Evolutionary conservation across 2,797 vertebrate genomes (phyloP).

Genomic region (Furcifer pardalis): DNA sequence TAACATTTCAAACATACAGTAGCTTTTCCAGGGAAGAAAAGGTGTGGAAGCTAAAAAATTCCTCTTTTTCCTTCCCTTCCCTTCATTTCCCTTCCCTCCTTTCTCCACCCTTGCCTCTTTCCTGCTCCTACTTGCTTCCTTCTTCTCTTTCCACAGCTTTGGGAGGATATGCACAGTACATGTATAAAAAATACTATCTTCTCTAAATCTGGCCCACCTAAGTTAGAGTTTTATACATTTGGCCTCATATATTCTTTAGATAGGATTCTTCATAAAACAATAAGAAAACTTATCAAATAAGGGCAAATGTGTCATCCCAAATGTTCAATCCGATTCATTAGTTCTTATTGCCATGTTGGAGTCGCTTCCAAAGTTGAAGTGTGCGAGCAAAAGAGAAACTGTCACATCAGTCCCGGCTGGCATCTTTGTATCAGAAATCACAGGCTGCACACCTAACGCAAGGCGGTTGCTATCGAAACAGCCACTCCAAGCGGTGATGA

Average conservation of each 20-base stretch:
- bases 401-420: not conserved
- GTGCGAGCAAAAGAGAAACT: not conserved
- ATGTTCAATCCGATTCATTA: not conserved
- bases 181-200: not conserved
- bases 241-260: not conserved
- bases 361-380: not conserved
- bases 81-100: not conserved
- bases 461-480: slow-evolving; percentile 76
- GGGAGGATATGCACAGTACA: not conserved
- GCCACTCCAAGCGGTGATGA: slow-evolving; percentile 80
- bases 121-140: slow-evolving; percentile 18
- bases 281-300: slow-evolving; percentile 1
- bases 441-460: slow-evolving; percentile 57
- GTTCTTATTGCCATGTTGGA: slow-evolving; percentile 7
- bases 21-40: not conserved
- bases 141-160: not conserved
- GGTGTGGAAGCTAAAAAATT: not conserved
- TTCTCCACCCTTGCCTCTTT: slow-evolving; percentile 14
- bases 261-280: slow-evolving; percentile 27
- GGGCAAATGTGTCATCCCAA: not conserved
- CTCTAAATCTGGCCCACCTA: slow-evolving; percentile 29
- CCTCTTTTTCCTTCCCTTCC: not conserved
- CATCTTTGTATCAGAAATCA: rapidly evolving
- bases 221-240: slow-evolving; percentile 1
- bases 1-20: not conserved